Percentiles rank a stretch among this genome's conserved stretches.
Evolutionary conservation across 2,888 invertebrate genomes (phyloP).

Genomic region (Chrysotoxum bicinctum): DNA sequence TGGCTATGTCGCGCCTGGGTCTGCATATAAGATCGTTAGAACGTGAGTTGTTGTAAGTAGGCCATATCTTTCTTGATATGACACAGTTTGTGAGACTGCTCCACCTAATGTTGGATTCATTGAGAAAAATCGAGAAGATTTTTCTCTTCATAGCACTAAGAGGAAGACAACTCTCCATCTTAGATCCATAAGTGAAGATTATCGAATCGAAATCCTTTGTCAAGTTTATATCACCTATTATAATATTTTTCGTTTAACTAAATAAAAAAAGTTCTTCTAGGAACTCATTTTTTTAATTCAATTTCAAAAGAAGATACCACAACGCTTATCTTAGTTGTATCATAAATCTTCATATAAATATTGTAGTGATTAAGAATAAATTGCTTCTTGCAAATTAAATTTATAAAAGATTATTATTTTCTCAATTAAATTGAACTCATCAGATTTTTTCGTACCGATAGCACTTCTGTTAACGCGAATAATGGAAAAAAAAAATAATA

Average conservation of each 20-base stretch:
- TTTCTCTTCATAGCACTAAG: no score
- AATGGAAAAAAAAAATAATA: constrained; percentile 9
- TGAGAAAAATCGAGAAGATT: no score
- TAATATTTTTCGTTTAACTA: not conserved
- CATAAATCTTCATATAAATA: not conserved
- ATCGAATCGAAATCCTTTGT: no score
- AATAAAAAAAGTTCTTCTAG: not conserved
- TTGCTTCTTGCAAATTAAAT: constrained; percentile 11
- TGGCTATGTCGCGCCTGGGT: no score
- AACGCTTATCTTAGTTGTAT: no score
- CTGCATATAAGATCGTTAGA: no score
- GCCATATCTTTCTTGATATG: no score
- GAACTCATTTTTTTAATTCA: not conserved
- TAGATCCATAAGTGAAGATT: no score
- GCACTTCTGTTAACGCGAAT: not conserved
- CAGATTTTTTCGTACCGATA: not conserved
- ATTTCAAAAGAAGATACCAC: not conserved
- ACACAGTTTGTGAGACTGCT: no score
- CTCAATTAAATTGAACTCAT: constrained; percentile 8
- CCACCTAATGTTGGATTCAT: no score
- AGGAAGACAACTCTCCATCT: no score
- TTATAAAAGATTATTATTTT: not conserved
- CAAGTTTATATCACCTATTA: not conserved
- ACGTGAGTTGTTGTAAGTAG: no score
- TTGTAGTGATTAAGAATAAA: constrained; percentile 4